Conservation (phyloP, 1,140 invertebrate species). For the Physella acuta region DNA sequence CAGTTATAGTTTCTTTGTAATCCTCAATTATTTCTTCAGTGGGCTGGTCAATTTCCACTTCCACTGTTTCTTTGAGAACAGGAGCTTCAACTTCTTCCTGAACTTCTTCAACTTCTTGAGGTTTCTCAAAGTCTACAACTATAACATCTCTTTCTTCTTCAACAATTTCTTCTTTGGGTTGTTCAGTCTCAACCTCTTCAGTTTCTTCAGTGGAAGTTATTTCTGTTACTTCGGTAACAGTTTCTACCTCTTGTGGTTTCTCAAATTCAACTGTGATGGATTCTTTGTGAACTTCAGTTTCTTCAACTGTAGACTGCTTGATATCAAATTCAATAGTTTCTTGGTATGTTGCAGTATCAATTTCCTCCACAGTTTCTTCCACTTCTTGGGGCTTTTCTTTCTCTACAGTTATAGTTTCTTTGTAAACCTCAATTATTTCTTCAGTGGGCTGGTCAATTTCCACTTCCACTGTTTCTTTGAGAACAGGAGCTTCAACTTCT, state of each 20-base stretch:
- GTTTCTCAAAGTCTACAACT: not conserved
- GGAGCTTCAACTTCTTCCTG: not conserved
- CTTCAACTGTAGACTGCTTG: not conserved
- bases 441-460: not conserved
- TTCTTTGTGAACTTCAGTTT: not conserved
- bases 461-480: not conserved
- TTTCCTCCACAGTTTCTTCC: constrained; percentile 3
- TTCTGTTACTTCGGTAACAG: not conserved
- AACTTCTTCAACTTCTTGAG: not conserved
- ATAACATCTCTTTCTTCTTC: not conserved
- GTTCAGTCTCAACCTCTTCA: not conserved
- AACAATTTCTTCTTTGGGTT: not conserved
- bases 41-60: not conserved
- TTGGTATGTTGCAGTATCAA: not conserved
- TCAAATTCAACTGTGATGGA: not conserved
- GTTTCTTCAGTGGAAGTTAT: not conserved
- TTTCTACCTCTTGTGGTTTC: not conserved
- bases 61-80: not conserved
- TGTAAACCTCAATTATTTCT: constrained; percentile 2
- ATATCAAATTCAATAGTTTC: not conserved
- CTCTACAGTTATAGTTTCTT: constrained; percentile 15
- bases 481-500: not conserved
- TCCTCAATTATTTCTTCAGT: not conserved
- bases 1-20: not conserved
- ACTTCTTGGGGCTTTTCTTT: constrained; percentile 26